Conservation (phyloP, 2,888 invertebrate genomes). For the Vanessa cardui region DNA sequence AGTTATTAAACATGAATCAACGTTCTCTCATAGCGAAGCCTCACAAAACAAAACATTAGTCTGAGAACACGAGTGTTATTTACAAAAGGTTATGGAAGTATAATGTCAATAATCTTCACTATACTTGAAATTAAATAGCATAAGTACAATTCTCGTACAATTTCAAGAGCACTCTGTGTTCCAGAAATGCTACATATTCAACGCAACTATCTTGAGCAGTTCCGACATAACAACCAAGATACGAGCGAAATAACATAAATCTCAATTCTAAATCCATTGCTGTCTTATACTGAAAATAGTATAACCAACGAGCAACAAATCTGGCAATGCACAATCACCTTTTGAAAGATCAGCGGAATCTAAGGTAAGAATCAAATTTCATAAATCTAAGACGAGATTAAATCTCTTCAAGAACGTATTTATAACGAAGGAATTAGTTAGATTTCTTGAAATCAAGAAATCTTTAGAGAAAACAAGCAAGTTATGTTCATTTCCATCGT, state of each 20-base stretch:
- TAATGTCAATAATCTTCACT: constrained; percentile 21
- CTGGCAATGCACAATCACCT: constrained; percentile 14
- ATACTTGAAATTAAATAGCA: constrained; percentile 22
- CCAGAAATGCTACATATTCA: constrained; percentile 39
- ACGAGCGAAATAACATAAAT: not conserved
- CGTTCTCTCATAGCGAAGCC: not conserved
- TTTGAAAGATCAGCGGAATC: not conserved
- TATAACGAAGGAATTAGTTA: constrained; percentile 22
- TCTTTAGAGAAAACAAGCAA: not conserved
- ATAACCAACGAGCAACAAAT: constrained; percentile 16
- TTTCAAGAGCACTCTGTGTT: constrained; percentile 23
- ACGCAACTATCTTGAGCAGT: constrained; percentile 19
- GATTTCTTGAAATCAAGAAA: not conserved
- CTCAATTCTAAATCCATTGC: constrained; percentile 20
- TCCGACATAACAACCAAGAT: not conserved
- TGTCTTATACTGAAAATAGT: not conserved
- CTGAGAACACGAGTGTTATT: constrained; percentile 9
- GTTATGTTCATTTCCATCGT: not conserved
- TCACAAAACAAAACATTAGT: constrained; percentile 11
- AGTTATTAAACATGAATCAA: not conserved
- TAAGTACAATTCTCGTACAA: constrained; percentile 26
- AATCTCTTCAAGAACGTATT: constrained; percentile 21
- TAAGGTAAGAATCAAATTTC: constrained; percentile 22
- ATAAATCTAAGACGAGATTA: constrained; percentile 22
- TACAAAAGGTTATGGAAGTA: constrained; percentile 17